A percentile compares a stretch with the other conserved stretches of the same genome.
These are phyloP conservation scores for Darevskia nairensis DNA, from an alignment of 2,797 vertebrate genomes.

Conservation along the genomic window DNA sequence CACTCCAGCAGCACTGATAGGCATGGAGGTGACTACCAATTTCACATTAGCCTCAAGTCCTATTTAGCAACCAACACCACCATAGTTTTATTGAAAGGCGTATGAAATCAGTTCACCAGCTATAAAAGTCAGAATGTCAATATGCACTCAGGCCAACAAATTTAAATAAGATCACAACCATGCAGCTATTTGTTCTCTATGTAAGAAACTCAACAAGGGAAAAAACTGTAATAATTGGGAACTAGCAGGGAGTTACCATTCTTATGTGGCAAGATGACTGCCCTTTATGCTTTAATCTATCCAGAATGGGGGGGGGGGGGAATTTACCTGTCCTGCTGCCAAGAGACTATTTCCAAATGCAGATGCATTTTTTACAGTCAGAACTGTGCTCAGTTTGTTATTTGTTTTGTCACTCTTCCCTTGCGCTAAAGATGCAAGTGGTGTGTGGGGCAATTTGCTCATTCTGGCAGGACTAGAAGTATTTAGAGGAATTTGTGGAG, in stretches of 20 bases:
- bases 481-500: slow-evolving; percentile 26
- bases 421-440: slow-evolving; percentile 12
- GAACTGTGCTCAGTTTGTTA: slow-evolving; percentile 48
- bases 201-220: not conserved
- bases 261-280: not conserved
- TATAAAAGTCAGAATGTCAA: not conserved
- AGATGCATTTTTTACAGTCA: slow-evolving; percentile 34
- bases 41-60: not conserved
- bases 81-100: not conserved
- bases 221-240: not conserved
- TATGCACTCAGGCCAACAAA: not conserved
- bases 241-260: not conserved
- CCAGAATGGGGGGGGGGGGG: not conserved
- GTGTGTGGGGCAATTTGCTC: slow-evolving; percentile 50
- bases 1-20: not conserved
- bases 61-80: not conserved
- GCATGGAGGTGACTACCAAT: not conserved
- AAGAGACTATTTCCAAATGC: slow-evolving; percentile 51
- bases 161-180: not conserved
- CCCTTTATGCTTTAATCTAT: not conserved
- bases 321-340: slow-evolving; percentile 75
- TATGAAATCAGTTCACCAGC: not conserved
- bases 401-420: slow-evolving; percentile 44
- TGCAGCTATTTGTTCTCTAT: not conserved
- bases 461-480: slow-evolving; percentile 74